Evolutionary conservation across 2,113 vertebrate genomes (phyloP).

Genomic region (Scortum barcoo): DNA sequence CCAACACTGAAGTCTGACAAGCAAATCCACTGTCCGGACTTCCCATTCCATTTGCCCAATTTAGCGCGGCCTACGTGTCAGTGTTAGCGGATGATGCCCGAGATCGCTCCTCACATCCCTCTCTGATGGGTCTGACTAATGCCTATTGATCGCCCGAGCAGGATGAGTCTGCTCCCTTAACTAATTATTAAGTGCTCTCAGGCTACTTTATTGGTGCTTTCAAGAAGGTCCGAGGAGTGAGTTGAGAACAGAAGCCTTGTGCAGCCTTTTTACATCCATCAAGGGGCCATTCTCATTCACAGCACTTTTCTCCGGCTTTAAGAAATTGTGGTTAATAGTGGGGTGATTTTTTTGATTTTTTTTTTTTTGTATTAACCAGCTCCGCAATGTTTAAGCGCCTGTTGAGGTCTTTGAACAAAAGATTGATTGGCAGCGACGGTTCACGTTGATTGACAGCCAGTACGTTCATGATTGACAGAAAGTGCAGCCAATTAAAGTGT

Average conservation of each 20-base stretch:
- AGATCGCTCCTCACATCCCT: conserved; percentile 65
- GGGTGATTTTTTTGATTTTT: neutral
- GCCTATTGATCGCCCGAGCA: conserved; percentile 81
- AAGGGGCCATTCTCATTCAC: conserved; percentile 30
- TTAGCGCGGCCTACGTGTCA: conserved; percentile 49
- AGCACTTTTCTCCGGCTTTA: neutral
- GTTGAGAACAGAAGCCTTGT: conserved; percentile 58
- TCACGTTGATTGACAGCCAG: conserved; percentile 6
- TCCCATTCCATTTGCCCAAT: conserved; percentile 66
- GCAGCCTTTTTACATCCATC: conserved; percentile 67
- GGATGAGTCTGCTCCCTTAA: conserved; percentile 78
- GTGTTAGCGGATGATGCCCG: conserved; percentile 64
- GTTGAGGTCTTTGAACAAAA: conserved; percentile 35
- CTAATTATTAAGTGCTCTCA: conserved; percentile 86
- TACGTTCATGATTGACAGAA: neutral
- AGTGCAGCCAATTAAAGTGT: conserved; percentile 33
- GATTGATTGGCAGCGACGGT: conserved; percentile 31
- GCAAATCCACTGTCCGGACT: conserved; percentile 45
- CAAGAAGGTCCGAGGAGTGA: conserved; percentile 73
- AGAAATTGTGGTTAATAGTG: conserved; percentile 12
- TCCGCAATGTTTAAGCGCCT: neutral
- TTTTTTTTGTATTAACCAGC: conserved; percentile 12
- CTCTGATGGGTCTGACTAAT: conserved; percentile 80
- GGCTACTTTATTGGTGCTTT: conserved; percentile 82
- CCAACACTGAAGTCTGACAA: conserved; percentile 41